These are phyloP conservation scores for Gymnarchus niloticus DNA, from an alignment of 2,113 vertebrate species.

Conservation along the genomic window DNA sequence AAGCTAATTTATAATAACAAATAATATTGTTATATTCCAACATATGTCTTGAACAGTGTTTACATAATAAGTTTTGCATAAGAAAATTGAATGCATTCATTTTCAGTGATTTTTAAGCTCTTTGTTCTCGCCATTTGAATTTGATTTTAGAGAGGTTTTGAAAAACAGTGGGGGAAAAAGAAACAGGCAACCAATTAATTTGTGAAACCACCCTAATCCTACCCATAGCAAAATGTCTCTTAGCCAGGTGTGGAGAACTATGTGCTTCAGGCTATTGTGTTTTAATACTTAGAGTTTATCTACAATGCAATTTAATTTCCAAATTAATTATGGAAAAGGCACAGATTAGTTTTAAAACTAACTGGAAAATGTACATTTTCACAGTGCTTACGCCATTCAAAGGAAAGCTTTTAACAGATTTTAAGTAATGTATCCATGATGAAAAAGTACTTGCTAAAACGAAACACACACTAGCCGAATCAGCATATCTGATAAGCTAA, in stretches of 20 bases:
- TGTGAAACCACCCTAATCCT: slow-evolving; percentile 6
- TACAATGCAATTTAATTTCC: slow-evolving; percentile 10
- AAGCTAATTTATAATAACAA: slow-evolving; percentile 14
- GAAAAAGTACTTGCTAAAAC: slow-evolving; percentile 9
- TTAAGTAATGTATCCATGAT: neutral
- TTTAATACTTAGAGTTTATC: neutral
- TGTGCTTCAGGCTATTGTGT: neutral
- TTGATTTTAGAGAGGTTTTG: slow-evolving; percentile 4
- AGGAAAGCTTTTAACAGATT: neutral
- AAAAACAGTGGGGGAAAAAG: neutral
- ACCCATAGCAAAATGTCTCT: slow-evolving; percentile 9
- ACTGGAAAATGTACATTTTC: slow-evolving; percentile 16
- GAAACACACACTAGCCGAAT: neutral
- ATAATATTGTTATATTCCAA: neutral
- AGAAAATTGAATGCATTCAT: neutral
- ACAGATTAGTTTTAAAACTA: slow-evolving; percentile 12
- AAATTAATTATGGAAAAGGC: slow-evolving; percentile 14
- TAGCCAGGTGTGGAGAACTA: neutral
- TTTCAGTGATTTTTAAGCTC: neutral
- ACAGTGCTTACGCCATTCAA: neutral
- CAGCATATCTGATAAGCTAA: neutral
- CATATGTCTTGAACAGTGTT: neutral
- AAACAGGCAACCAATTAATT: slow-evolving; percentile 15
- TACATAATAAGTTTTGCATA: neutral
- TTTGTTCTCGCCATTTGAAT: slow-evolving; percentile 7